Conservation (phyloP, 2,888 invertebrate genomes). For the Halictus ligatus region DNA sequence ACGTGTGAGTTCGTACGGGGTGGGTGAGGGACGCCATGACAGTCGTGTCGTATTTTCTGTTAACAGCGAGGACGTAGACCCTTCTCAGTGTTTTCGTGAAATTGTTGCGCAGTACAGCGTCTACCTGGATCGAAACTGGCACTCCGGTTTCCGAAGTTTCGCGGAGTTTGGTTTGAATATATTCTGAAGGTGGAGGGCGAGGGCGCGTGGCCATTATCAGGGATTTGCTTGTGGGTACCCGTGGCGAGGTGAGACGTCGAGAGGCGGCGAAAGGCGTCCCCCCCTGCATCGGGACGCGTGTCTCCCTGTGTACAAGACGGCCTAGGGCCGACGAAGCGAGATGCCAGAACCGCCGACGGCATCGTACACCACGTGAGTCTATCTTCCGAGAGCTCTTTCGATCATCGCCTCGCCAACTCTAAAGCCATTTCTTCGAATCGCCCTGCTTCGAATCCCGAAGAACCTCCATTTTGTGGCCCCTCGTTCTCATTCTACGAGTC, state of each 20-base stretch:
- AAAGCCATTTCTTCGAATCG: constrained; percentile 42
- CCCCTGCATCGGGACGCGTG: constrained; percentile 77
- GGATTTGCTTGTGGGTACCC: constrained; percentile 76
- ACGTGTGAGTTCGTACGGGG: constrained; percentile 74
- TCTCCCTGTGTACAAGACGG: constrained; percentile 70
- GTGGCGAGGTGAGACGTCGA: constrained; percentile 79
- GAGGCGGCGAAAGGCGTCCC: constrained; percentile 73
- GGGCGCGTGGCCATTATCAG: constrained; percentile 79
- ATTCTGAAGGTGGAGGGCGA: constrained; percentile 59
- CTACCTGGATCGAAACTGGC: constrained; percentile 51
- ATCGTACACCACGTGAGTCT: constrained; percentile 82
- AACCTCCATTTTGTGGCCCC: constrained; percentile 81
- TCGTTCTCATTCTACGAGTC: constrained; percentile 77
- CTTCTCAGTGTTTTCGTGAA: constrained; percentile 65
- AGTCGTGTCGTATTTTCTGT: constrained; percentile 79
- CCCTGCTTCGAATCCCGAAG: constrained; percentile 68
- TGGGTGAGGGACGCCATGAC: constrained; percentile 80
- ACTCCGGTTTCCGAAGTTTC: constrained; percentile 42
- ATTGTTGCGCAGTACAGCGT: constrained; percentile 52
- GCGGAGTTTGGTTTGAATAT: constrained; percentile 44
- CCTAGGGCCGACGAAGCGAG: constrained; percentile 72
- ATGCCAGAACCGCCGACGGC: constrained; percentile 79
- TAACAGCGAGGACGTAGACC: constrained; percentile 72
- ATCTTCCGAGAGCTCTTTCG: constrained; percentile 48
- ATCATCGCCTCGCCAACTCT: constrained; percentile 36